A percentile compares a stretch with the other conserved stretches of the same genome.
phyloP scores from a whole-genome alignment of 2,797 vertebrate species.

The Phrynocephalus guinanensis region DNA sequence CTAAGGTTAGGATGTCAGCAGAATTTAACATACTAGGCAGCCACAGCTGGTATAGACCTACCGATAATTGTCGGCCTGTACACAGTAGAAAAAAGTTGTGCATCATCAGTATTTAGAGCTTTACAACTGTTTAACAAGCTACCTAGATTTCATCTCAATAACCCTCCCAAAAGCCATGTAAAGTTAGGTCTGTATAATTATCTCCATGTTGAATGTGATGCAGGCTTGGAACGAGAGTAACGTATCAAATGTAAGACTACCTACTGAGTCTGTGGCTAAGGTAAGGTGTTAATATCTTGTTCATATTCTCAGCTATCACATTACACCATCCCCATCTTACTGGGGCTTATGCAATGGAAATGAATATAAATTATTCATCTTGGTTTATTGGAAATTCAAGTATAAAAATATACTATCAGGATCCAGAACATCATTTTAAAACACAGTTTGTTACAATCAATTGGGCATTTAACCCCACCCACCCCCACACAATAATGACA shows the following conservation, averaged over 20 bases:
- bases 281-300: background rate
- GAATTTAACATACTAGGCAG: background rate
- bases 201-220: background rate
- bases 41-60: background rate
- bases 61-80: background rate
- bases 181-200: slow-evolving; percentile 1
- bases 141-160: slow-evolving; percentile 12
- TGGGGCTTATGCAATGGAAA: background rate
- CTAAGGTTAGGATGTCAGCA: background rate
- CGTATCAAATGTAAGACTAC: background rate
- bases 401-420: background rate
- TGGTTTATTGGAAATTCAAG: background rate
- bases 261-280: background rate
- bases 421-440: background rate
- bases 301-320: background rate
- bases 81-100: background rate
- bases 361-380: background rate
- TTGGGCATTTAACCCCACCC: background rate
- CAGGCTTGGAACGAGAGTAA: background rate
- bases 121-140: slow-evolving; percentile 2
- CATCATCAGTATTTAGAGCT: background rate
- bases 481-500: background rate
- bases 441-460: background rate
- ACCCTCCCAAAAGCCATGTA: background rate
- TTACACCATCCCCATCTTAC: background rate